Evolutionary conservation across 2,113 vertebrate genomes (phyloP), one percentile per base, ranked within the genome.

Genomic region (Galeopterus variegatus): DNA sequence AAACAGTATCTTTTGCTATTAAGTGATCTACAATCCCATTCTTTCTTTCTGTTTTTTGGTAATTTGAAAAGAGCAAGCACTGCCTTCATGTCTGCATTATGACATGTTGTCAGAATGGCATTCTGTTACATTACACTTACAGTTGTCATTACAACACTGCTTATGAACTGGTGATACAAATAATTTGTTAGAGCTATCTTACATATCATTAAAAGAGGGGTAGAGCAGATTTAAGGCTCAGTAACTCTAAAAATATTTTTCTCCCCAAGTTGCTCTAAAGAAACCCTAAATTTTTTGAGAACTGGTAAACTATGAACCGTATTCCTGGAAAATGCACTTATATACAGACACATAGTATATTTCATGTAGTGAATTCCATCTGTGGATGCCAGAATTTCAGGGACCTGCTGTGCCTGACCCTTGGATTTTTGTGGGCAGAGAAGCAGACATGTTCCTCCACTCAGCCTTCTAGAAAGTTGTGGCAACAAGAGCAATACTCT

Each of bases 31-130:
- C 0, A 23, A 19, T 7, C 41, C 33, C 12, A 2, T 7, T 36
- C 23, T 36, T 28, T n/a, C 21, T 14, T 33, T 41, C 50, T 33
- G 11, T 31, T 67, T 83, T 41, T 19, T 8, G 41, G 48, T 14
- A 28, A 69, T 7, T 2, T 50, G 52, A 80, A 18, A 50, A 17
- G 36, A 45, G n/a, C 2, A 8, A 18, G 48, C 8, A 8, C 1
- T 1, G 5, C 5, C 54, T 19, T 48, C 1, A 3, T 0, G 19
- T 4, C 3, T 8, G 11, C 18, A 0, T 1, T 12, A 19, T 9
- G 60, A 18, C 17, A 15, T 3, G 36, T 8, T 23, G 26, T 10
- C 28, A n/a, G 18, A 9, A 48, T 0, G 48, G 52, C 62, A 28
- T 8, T 28, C 4, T 26, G 33, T 8, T 6, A 3, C 48, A 26